Percentiles rank a stretch among this genome's conserved stretches.
These are phyloP conservation scores for Nasonia vitripennis DNA, from an alignment of 1,140 invertebrate genomes.

Conservation along the genomic window DNA sequence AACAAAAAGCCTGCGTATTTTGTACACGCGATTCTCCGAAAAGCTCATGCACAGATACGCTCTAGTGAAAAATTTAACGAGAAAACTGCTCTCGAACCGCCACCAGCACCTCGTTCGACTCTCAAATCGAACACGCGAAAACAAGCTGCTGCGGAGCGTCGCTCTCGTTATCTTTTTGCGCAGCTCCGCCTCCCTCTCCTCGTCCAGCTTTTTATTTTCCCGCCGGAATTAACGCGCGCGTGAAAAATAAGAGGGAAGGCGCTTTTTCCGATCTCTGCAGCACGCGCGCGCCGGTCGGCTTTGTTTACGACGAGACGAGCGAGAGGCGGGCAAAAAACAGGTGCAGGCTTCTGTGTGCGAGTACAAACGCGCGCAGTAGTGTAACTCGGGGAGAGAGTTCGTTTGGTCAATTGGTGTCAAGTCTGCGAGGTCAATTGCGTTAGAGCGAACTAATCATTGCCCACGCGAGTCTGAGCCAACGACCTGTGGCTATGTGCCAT, in stretches of 20 bases:
- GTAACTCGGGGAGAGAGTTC: conserved; percentile 40
- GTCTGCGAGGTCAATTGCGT: conserved; percentile 62
- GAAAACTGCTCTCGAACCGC: background rate
- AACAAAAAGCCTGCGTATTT: too few species aligned
- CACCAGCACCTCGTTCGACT: background rate
- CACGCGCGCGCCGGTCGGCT: background rate
- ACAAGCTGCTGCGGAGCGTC: background rate
- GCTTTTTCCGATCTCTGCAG: background rate
- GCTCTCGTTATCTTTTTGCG: background rate
- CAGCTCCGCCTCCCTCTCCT: background rate
- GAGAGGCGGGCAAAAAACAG: conserved; percentile 2
- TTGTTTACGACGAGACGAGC: background rate
- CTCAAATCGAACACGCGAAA: background rate
- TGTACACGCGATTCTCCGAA: background rate
- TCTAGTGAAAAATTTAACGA: background rate
- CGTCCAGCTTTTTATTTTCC: background rate
- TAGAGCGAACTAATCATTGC: conserved; percentile 54
- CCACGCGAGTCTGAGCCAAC: conserved; percentile 51
- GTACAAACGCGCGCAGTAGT: background rate
- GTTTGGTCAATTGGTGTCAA: conserved; percentile 64
- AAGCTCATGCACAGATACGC: too few species aligned
- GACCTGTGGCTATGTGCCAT: conserved; percentile 31
- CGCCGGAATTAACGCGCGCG: background rate
- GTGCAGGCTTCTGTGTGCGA: background rate
- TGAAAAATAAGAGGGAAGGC: conserved; percentile 1